These are phyloP conservation scores for Luidia sarsii DNA, from an alignment of 53 echinoderm and acorn worm genomes.

Conservation along the genomic window DNA sequence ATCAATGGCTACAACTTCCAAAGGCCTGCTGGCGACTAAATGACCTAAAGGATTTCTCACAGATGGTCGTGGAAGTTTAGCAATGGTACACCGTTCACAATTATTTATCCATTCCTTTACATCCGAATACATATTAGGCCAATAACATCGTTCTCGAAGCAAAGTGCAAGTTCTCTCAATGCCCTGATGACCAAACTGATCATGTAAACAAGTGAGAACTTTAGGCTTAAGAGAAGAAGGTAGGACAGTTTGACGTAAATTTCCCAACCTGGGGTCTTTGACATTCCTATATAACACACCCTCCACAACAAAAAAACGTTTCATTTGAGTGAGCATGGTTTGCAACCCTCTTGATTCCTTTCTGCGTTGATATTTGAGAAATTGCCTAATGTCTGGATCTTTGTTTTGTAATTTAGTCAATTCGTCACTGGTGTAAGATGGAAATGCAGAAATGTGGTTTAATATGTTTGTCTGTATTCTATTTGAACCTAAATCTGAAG, in stretches of 20 bases:
- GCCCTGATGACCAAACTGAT: slow-evolving; percentile 12
- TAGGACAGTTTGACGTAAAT: neutral
- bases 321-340: neutral
- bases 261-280: neutral
- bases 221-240: neutral
- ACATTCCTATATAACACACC: neutral
- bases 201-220: neutral
- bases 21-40: slow-evolving; percentile 2
- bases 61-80: slow-evolving; percentile 14
- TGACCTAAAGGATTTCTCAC: slow-evolving; percentile 18
- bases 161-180: neutral
- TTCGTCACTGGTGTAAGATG: neutral
- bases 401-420: neutral
- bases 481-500: no score
- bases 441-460: neutral
- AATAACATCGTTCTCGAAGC: neutral
- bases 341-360: neutral
- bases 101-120: neutral
- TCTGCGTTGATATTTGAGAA: neutral
- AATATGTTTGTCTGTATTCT: neutral
- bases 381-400: neutral
- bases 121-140: neutral
- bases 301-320: neutral
- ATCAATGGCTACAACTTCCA: neutral
- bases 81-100: slow-evolving; percentile 7